A percentile compares a stretch with the other conserved stretches of the same genome.
These are phyloP conservation scores for Melitaea athalia DNA, from an alignment of 2,888 invertebrate genomes.

Conservation along the genomic window DNA sequence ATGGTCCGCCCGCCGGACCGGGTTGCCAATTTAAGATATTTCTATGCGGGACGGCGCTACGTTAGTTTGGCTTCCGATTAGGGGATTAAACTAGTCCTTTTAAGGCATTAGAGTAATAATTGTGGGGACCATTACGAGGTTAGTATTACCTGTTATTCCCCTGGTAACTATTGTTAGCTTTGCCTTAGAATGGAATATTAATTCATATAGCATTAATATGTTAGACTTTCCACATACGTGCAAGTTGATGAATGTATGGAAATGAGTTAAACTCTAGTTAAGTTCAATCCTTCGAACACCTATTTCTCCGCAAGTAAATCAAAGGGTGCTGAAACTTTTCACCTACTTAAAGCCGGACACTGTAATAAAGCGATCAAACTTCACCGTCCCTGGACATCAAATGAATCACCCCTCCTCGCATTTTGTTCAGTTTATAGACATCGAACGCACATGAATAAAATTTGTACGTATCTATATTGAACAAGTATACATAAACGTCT, in stretches of 20 bases:
- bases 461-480: constrained; percentile 20
- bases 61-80: constrained; percentile 82
- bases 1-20: constrained; percentile 80
- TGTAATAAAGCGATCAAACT: constrained; percentile 82
- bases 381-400: constrained; percentile 79
- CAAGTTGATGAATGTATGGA: constrained; percentile 24
- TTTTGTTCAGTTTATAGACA: constrained; percentile 70
- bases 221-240: background rate
- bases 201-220: constrained; percentile 1
- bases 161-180: constrained; percentile 41
- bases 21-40: constrained; percentile 82
- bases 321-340: constrained; percentile 83
- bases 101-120: constrained; percentile 80
- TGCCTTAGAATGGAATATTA: constrained; percentile 12
- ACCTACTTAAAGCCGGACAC: constrained; percentile 83
- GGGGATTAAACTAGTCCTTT: constrained; percentile 80
- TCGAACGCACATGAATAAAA: constrained; percentile 48
- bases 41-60: constrained; percentile 80
- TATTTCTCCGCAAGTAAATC: constrained; percentile 78
- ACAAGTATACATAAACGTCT: constrained; percentile 35
- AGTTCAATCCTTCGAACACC: constrained; percentile 64
- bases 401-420: constrained; percentile 75
- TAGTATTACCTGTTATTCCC: constrained; percentile 61
- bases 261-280: constrained; percentile 45
- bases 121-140: constrained; percentile 74